A percentile compares a stretch with the other conserved stretches of the same genome.
Evolutionary conservation across 1,140 invertebrate species (phyloP).

Genomic region (Euura lappo): DNA sequence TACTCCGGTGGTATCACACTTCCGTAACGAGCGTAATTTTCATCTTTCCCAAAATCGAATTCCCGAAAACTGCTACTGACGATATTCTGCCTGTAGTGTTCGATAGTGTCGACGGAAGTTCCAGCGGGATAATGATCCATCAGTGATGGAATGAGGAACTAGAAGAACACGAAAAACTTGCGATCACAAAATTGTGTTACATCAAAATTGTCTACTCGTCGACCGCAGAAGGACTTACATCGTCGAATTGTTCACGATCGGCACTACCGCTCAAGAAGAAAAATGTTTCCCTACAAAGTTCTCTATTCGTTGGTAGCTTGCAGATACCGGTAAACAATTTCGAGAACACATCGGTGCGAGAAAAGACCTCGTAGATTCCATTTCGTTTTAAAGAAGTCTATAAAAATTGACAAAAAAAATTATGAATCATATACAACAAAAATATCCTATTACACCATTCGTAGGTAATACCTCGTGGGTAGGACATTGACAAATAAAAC

Average conservation of each 20-base stretch:
- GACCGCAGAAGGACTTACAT: neutral
- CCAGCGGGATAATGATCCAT: conserved; percentile 61
- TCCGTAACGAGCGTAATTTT: conserved; percentile 60
- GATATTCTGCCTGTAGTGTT: conserved; percentile 60
- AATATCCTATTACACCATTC: too few relatives aligned
- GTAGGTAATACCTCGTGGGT: too few relatives aligned
- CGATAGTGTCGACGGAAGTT: conserved; percentile 58
- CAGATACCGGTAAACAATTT: neutral
- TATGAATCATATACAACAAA: too few relatives aligned
- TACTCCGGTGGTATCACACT: conserved; percentile 62
- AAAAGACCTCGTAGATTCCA: neutral
- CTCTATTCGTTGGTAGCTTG: neutral
- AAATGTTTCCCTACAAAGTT: neutral
- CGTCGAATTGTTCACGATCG: neutral
- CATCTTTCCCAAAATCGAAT: conserved; percentile 52
- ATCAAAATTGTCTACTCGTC: neutral
- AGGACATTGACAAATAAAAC: too few relatives aligned
- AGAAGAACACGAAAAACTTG: conserved; percentile 29
- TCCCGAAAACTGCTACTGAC: conserved; percentile 46
- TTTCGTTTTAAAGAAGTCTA: neutral
- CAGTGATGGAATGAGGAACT: conserved; percentile 55
- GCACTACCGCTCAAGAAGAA: neutral
- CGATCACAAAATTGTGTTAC: neutral
- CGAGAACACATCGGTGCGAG: neutral
- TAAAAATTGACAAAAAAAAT: neutral